A percentile compares a stretch with the other conserved stretches of the same genome.
Evolutionary conservation across 2,113 vertebrate genomes (phyloP).

Genomic region (Platichthys flesus): DNA sequence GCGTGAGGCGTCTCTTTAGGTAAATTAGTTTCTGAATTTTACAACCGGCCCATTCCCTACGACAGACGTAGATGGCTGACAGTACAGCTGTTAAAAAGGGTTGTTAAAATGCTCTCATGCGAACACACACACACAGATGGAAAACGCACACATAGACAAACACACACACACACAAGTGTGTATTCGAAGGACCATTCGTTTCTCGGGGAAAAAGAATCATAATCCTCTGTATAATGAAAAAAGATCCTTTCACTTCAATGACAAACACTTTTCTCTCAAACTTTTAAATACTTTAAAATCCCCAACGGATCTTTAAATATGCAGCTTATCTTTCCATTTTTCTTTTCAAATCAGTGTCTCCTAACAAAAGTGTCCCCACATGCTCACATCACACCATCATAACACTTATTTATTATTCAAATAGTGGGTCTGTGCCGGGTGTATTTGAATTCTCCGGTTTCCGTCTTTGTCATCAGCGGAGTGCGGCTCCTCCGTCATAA

Average conservation of each 20-base stretch:
- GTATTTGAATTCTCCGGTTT: conserved; percentile 12
- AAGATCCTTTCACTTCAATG: neutral
- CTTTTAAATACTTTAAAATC: neutral
- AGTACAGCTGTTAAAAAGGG: conserved; percentile 60
- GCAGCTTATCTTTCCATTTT: too few species aligned
- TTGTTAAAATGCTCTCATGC: conserved; percentile 41
- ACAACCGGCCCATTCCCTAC: conserved; percentile 30
- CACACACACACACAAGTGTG: neutral
- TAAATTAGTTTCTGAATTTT: conserved; percentile 55
- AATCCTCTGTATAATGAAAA: conserved; percentile 3
- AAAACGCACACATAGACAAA: neutral
- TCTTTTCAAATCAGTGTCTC: neutral
- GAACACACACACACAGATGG: neutral
- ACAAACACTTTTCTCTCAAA: conserved; percentile 3
- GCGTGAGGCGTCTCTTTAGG: conserved; percentile 49
- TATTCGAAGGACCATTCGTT: neutral
- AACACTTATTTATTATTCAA: neutral
- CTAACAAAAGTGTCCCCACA: neutral
- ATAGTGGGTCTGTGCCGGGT: neutral
- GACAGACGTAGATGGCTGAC: conserved; percentile 48
- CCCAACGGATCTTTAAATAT: neutral
- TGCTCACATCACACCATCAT: neutral
- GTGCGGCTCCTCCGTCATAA: conserved; percentile 83
- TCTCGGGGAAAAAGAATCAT: neutral
- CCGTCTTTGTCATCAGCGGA: conserved; percentile 75